phyloP scores from a whole-genome alignment of 2,113 vertebrate species.

The Varanus komodoensis region DNA sequence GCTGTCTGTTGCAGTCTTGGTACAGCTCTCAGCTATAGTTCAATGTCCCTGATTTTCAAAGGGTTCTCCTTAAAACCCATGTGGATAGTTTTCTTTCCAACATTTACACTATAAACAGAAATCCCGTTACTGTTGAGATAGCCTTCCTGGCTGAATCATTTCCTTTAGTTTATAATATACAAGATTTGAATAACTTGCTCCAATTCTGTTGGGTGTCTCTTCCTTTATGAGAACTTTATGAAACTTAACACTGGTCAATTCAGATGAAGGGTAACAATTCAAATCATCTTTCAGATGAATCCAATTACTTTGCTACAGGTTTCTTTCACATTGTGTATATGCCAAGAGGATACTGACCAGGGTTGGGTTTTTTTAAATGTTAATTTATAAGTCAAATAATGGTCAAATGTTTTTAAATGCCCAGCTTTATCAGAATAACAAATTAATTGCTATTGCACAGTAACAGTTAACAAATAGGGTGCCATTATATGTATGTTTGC shows the following conservation, averaged over 20 bases:
- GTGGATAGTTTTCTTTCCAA: background rate
- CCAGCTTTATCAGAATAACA: background rate
- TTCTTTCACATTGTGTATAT: background rate
- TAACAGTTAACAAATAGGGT: background rate
- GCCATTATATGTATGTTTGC: too few species aligned
- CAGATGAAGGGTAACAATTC: background rate
- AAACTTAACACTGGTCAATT: background rate
- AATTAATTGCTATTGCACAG: background rate
- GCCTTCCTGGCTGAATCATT: background rate
- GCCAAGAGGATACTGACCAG: background rate
- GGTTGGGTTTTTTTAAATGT: background rate
- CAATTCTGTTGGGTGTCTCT: background rate
- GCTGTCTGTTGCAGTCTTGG: constrained; percentile 6
- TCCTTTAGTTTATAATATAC: background rate
- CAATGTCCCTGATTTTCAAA: background rate
- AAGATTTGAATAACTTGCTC: background rate
- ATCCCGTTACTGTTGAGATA: background rate
- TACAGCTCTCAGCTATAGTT: background rate
- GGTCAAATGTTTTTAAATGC: background rate
- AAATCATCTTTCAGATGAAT: background rate
- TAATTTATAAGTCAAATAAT: background rate
- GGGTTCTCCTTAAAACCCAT: background rate
- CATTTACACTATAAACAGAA: background rate
- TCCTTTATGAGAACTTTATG: background rate
- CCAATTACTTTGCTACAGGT: background rate